phyloP scores from a whole-genome alignment of 2,113 vertebrate species.

The Aspidoscelis tigris region DNA sequence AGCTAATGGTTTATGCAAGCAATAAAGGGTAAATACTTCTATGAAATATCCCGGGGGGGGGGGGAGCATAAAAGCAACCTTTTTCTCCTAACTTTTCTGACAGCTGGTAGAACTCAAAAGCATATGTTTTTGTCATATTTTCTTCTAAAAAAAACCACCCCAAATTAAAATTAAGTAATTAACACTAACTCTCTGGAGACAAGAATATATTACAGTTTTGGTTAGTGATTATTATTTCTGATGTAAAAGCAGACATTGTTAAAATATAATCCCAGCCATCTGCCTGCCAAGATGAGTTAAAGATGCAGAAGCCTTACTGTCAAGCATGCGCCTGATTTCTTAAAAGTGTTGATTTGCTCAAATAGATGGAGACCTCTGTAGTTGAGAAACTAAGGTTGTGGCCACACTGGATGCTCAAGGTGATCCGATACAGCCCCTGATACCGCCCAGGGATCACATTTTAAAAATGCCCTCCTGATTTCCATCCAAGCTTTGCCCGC shows the following conservation, averaged over 20 bases:
- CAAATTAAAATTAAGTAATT: conserved; percentile 72
- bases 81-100: conserved; percentile 71
- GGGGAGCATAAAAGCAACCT: too few species aligned
- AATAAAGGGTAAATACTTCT: conserved; percentile 44
- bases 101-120: conserved; percentile 68
- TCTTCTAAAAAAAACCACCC: conserved; percentile 71
- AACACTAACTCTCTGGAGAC: conserved; percentile 58
- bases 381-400: conserved; percentile 29
- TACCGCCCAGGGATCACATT: too few species aligned
- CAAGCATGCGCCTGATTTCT: conserved; percentile 55
- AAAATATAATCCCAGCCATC: conserved; percentile 69
- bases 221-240: conserved; percentile 62
- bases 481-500: too few species aligned
- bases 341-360: conserved; percentile 22
- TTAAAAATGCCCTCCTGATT: too few species aligned
- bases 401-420: too few species aligned
- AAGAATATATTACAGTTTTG: conserved; percentile 57
- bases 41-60: conserved; percentile 57
- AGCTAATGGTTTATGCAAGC: neutral
- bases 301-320: conserved; percentile 55
- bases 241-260: conserved; percentile 3
- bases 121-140: conserved; percentile 64
- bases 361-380: conserved; percentile 31
- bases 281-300: conserved; percentile 60
- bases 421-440: too few species aligned